These are phyloP conservation scores for Scortum barcoo DNA, from an alignment of 2,113 vertebrate species.

Conservation along the genomic window DNA sequence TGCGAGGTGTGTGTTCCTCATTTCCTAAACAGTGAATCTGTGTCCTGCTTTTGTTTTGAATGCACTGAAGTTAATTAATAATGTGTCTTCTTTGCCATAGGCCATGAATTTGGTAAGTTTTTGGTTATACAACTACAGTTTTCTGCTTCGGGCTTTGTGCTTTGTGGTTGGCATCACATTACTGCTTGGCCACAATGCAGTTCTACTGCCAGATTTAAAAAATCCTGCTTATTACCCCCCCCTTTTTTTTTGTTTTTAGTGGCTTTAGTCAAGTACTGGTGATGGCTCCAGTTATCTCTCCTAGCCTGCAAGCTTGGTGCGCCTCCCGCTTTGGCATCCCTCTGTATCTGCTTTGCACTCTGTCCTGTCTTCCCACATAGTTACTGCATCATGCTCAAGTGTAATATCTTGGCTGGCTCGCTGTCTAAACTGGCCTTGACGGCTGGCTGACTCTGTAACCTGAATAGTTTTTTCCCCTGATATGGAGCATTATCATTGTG, in stretches of 20 bases:
- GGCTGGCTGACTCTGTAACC: slow-evolving; percentile 43
- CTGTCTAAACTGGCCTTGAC: slow-evolving; percentile 54
- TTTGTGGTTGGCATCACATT: slow-evolving; percentile 75
- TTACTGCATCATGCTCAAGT: slow-evolving; percentile 63
- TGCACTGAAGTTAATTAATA: slow-evolving; percentile 75
- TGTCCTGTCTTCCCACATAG: slow-evolving; percentile 59
- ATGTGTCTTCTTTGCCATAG: slow-evolving; percentile 86
- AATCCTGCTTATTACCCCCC: slow-evolving; percentile 59
- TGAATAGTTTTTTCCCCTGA: slow-evolving; percentile 6
- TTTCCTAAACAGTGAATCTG: slow-evolving; percentile 41
- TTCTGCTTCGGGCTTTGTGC: slow-evolving; percentile 78
- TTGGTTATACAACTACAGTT: slow-evolving; percentile 66
- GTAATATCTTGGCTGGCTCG: slow-evolving; percentile 67
- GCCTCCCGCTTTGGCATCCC: slow-evolving; percentile 68
- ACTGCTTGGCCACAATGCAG: slow-evolving; percentile 64
- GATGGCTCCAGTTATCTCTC: slow-evolving; percentile 68
- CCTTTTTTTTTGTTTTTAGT: slow-evolving; percentile 60
- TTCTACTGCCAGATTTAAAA: slow-evolving; percentile 59
- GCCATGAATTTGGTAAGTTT: slow-evolving; percentile 99
- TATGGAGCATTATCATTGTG: not conserved
- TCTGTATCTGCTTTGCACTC: slow-evolving; percentile 66
- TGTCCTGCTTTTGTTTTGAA: slow-evolving; percentile 42
- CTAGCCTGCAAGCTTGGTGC: slow-evolving; percentile 60
- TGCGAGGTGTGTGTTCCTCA: slow-evolving; percentile 25
- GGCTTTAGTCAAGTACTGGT: slow-evolving; percentile 68